Percentiles rank a stretch among this genome's conserved stretches.
Conservation (phyloP, 2,113 vertebrate genomes). For the Numenius arquata region DNA sequence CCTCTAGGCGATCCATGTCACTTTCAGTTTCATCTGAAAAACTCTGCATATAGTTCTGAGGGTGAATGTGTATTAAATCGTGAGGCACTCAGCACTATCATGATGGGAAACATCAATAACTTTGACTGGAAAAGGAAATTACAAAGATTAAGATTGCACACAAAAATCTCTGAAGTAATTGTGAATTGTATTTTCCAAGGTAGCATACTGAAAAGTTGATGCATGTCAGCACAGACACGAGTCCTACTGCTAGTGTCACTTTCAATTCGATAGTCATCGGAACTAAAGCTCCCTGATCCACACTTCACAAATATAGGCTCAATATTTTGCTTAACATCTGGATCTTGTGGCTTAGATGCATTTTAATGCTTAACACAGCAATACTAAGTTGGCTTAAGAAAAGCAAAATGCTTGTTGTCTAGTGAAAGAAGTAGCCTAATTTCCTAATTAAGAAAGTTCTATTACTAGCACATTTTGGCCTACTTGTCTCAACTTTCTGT, state of each 20-base stretch:
- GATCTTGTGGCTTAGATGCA: neutral
- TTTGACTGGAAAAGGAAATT: neutral
- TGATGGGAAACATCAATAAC: neutral
- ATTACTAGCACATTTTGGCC: conserved; percentile 65
- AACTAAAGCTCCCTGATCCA: neutral
- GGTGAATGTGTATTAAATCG: neutral
- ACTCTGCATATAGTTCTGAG: neutral
- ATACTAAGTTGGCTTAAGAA: neutral
- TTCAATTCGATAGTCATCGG: neutral
- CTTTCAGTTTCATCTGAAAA: neutral
- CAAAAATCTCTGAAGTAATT: neutral
- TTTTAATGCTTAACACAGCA: neutral
- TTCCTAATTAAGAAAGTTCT: conserved; percentile 42
- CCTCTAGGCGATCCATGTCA: neutral
- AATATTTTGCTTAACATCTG: neutral
- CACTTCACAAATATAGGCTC: neutral
- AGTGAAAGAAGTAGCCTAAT: conserved; percentile 33
- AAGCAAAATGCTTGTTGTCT: neutral
- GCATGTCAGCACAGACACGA: neutral
- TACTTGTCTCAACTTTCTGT: conserved; percentile 54
- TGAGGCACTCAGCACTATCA: neutral
- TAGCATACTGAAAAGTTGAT: neutral
- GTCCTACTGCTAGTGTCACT: neutral
- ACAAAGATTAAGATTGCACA: neutral
- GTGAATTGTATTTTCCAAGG: neutral